phyloP scores from a whole-genome alignment of 1,140 invertebrate species.

The Amyelois transitella region DNA sequence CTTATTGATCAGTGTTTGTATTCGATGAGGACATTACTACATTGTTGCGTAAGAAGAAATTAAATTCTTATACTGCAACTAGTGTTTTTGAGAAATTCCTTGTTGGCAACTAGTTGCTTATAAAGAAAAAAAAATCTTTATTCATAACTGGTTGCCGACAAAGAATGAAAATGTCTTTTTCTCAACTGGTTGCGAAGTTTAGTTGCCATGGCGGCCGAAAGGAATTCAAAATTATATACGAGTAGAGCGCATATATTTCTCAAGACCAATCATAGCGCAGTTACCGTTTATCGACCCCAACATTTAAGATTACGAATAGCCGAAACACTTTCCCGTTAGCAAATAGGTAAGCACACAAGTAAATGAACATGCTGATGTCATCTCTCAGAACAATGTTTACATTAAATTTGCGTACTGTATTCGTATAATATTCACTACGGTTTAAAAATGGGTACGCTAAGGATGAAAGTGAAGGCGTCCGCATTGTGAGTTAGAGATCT shows the following conservation, averaged over 20 bases:
- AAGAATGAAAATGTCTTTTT: no score
- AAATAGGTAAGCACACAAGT: neutral
- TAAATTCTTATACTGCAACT: no score
- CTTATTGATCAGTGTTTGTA: no score
- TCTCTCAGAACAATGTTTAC: conserved; percentile 13
- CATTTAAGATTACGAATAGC: neutral
- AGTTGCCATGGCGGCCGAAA: no score
- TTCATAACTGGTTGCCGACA: no score
- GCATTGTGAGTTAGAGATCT: conserved; percentile 55
- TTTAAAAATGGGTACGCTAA: conserved; percentile 28
- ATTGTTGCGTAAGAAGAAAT: no score
- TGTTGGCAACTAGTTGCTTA: no score
- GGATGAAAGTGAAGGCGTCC: conserved; percentile 63
- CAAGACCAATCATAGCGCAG: neutral
- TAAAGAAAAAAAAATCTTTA: no score
- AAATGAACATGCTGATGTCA: conserved; percentile 5
- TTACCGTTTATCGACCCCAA: neutral
- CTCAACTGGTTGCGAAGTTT: no score
- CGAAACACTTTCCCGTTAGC: neutral
- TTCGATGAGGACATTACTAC: no score
- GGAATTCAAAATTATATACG: no score
- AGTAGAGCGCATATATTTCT: neutral
- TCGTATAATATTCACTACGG: conserved; percentile 16
- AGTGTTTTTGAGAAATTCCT: no score
- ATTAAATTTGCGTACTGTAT: conserved; percentile 9